Evolutionary conservation across 1,140 invertebrate genomes (phyloP), one percentile per base, ranked within the genome.

Genomic region (Papilio dardanus): DNA sequence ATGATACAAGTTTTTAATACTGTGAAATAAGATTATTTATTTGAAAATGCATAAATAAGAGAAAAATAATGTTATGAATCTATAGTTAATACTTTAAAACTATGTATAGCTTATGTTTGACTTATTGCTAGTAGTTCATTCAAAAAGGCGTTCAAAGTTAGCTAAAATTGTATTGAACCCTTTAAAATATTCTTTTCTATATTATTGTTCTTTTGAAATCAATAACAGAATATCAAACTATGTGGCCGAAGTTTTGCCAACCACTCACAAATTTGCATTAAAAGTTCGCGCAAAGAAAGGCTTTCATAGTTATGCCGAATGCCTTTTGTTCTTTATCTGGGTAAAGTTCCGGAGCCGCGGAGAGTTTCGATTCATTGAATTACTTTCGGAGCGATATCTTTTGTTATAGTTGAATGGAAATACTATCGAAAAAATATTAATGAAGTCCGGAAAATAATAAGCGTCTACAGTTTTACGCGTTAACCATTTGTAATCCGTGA

Each of bases 221-320:
- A 19, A 46, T 46, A 46, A 54, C 7, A 21, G 21, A n/a, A 62
- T 62, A 62, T 62, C 24, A 62, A 28, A 62, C 54, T 62, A 62
- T 54, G 24, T 14, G 54, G 6, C 54, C 24, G 3, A 62, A 62
- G 21, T 62, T 62, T 62, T 30, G 24, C 54, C 10, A 62, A 62
- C 21, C 54, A 21, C 46, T 24, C 54, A 4, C 10, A 62, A 62
- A 62, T 62, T 62, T 62, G 54, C 54, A 62, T 62, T 62, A 62
- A 28, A 62, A 62, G 54, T 62, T 28, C 54, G 24, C 14, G 54
- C 12, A 62, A 62, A 50, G 46, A 50, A 50, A 62, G n/a, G 54
- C 54, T 62, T 58, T 62, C 54, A 62, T 62, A 62, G 54, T 62
- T 62, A 28, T 28, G 54, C 54, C 54, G 54, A 62, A 62, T 62